phyloP scores from a whole-genome alignment of 2,113 vertebrate genomes.

The Rostratula benghalensis region DNA sequence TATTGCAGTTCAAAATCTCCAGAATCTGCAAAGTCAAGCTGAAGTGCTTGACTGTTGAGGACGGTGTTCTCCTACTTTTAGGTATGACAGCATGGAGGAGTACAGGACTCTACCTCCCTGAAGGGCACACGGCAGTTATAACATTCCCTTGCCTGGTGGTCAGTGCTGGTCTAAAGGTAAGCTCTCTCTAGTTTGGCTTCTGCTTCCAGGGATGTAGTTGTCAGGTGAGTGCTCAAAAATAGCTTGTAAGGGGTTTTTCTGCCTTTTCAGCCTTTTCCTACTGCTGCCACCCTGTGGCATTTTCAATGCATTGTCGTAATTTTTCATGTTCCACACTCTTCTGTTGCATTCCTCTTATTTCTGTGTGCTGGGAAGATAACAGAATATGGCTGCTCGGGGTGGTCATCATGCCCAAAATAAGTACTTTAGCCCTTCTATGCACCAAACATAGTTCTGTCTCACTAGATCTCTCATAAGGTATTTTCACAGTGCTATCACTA shows the following conservation, averaged over 20 bases:
- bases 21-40: background rate
- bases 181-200: background rate
- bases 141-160: conserved; percentile 49
- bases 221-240: background rate
- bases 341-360: background rate
- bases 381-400: background rate
- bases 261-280: background rate
- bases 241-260: background rate
- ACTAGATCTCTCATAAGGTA: background rate
- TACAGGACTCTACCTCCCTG: conserved; percentile 72
- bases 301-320: background rate
- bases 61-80: background rate
- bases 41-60: background rate
- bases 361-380: background rate
- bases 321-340: background rate
- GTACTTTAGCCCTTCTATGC: background rate
- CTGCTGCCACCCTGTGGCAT: conserved; percentile 7
- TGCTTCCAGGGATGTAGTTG: background rate
- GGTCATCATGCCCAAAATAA: background rate
- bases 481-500: background rate
- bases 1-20: background rate
- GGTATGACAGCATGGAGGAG: conserved; percentile 72
- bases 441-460: background rate
- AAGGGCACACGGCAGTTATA: conserved; percentile 64
- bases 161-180: conserved; percentile 70